These are phyloP conservation scores for Otocyon megalotis DNA, from an alignment of 2,113 vertebrate species.

Conservation along the genomic window DNA sequence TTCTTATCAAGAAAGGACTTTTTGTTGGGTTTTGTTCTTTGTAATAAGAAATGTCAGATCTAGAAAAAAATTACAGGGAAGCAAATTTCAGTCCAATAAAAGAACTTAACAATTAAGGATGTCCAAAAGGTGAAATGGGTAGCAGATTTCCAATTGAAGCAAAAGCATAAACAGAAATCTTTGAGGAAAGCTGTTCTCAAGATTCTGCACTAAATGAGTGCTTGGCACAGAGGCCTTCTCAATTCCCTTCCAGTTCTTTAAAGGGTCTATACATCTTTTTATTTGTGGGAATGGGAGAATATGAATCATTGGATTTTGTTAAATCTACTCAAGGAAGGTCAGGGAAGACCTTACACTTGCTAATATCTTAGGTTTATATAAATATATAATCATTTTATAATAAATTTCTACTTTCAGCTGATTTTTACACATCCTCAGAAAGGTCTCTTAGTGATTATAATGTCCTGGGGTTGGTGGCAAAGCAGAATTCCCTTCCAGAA, in stretches of 20 bases:
- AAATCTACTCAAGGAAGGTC: not conserved
- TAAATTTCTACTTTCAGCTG: conserved; percentile 16
- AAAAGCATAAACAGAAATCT: conserved; percentile 1
- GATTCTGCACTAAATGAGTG: not conserved
- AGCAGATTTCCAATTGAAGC: not conserved
- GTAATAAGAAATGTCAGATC: not conserved
- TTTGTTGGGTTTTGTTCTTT: not conserved
- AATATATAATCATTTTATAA: not conserved
- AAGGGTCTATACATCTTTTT: not conserved
- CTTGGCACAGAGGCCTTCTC: not conserved
- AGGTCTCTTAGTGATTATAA: conserved; percentile 13
- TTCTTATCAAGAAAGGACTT: not conserved
- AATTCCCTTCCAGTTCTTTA: conserved; percentile 17
- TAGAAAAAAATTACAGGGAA: conserved; percentile 32
- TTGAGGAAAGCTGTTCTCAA: not conserved
- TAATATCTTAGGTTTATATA: not conserved
- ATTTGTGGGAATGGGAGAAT: not conserved
- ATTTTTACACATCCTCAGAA: not conserved
- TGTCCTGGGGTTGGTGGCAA: not conserved
- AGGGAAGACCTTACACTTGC: conserved; percentile 1
- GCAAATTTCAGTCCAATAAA: not conserved
- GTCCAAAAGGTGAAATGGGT: not conserved
- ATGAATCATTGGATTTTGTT: not conserved
- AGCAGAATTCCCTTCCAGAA: conserved; percentile 24
- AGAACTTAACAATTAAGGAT: not conserved